Base-by-base conservation (phyloP, 2,888 invertebrate genomes). In the Oscheius sp. region DNA sequence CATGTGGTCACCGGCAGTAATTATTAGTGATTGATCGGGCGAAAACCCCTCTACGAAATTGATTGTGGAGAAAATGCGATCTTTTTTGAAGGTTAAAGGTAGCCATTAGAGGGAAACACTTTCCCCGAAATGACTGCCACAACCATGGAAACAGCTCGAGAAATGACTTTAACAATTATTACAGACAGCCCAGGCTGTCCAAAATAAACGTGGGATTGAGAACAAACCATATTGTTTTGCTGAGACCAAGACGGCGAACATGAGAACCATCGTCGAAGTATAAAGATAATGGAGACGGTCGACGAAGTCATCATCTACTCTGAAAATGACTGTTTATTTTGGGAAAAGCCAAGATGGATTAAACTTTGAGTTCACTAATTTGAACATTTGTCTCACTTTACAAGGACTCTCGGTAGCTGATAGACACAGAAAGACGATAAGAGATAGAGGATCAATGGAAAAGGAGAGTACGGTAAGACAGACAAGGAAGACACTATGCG, bases 171-270 rank as follows among this genome's bases (percentile, higher is more conserved):
- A n/a, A n/a, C n/a, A n/a, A n/a, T n/a, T n/a, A n/a, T n/a, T n/a
- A n/a, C n/a, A n/a, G n/a, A n/a, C n/a, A 56, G 56, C 24, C 28
- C 2, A 20, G 12, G 56, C 3, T 24, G 30, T 36, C 36, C 8
- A n/a, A n/a, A n/a, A n/a, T n/a, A n/a, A n/a, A n/a, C n/a, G n/a
- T n/a, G n/a, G n/a, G 36, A 36, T 14, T 8, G 6, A 26, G n/a
- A 66, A 65, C 74, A 44, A 71, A 82, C 84, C 85, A 71, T 85
- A 85, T 79, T 89, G 88, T 74, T 88, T 87, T 56, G 88, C 88
- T 67, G 88, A 88, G 69, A 88, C 87, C 69, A 89, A 85, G 69
- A 89, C 85, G 64, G 88, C 87, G 79, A 88, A 86, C 82, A 86
- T 85, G 51, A 86, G 73, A 12, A 85, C 73, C 70, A 84, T 68